Conservation (phyloP, 35 echinoderm and acorn worm species). For the Chiridota heheva region DNA sequence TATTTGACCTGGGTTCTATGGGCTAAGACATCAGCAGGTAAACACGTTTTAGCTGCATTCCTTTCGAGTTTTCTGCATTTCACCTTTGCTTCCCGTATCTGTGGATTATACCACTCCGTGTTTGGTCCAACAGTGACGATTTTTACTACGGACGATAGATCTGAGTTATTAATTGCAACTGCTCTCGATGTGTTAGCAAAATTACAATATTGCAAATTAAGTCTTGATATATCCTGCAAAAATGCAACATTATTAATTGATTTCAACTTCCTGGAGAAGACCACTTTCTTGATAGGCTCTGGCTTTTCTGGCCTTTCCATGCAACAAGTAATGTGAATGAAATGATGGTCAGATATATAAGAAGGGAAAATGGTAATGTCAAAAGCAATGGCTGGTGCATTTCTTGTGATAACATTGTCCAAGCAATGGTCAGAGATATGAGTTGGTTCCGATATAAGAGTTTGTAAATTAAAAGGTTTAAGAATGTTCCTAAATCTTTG, state of each 20-base stretch:
- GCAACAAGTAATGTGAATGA: not conserved
- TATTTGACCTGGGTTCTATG: too few species aligned
- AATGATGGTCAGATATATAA: not conserved
- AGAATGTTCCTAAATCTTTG: not conserved
- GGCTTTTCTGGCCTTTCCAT: too few species aligned
- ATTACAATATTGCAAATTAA: not conserved
- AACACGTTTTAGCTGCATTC: too few species aligned
- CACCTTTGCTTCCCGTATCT: not conserved
- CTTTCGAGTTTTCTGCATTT: slow-evolving; percentile 15
- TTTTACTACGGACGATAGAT: too few species aligned
- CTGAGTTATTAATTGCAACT: too few species aligned
- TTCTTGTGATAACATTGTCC: too few species aligned
- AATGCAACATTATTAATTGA: not conserved
- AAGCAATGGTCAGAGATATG: not conserved
- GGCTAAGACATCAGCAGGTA: too few species aligned
- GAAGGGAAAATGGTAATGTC: too few species aligned
- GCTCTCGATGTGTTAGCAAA: not conserved
- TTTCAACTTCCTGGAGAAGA: not conserved
- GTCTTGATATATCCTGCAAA: not conserved
- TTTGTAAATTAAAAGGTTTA: not conserved
- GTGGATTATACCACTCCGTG: not conserved
- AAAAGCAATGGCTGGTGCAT: too few species aligned
- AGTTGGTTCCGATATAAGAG: not conserved
- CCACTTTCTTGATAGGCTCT: not conserved
- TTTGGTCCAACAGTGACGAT: not conserved